These are phyloP conservation scores for Porites cylindrica DNA, from an alignment of 92 coral and sea anemone genomes.

Conservation along the genomic window DNA sequence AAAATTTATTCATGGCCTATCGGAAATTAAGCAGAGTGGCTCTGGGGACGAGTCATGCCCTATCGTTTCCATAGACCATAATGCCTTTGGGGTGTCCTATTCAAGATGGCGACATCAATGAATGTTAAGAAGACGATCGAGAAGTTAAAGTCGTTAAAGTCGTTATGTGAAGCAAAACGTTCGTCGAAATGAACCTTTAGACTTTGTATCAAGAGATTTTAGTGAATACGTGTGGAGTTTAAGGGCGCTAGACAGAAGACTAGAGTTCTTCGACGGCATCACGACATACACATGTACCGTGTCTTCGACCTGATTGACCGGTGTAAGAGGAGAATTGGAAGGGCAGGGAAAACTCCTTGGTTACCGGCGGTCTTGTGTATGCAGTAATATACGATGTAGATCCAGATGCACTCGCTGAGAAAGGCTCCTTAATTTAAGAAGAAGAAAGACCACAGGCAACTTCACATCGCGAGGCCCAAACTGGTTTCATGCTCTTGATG, in stretches of 20 bases:
- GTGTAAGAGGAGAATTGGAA: conserved; percentile 29
- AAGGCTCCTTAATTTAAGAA: too few species aligned
- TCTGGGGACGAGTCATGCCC: too few species aligned
- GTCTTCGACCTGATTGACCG: too few species aligned
- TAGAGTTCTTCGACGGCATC: conserved; percentile 15
- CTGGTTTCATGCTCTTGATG: conserved; percentile 50
- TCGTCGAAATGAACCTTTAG: conserved; percentile 29
- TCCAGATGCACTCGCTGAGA: conserved; percentile 45
- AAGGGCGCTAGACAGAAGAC: conserved; percentile 40
- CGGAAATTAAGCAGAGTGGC: not conserved
- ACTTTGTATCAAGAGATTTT: conserved; percentile 43
- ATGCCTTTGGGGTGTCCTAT: conserved; percentile 13
- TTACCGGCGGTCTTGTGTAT: too few species aligned
- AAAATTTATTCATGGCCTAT: conserved; percentile 28
- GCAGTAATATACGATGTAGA: not conserved
- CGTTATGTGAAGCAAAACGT: not conserved
- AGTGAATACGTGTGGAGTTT: conserved; percentile 39
- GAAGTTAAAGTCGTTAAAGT: not conserved
- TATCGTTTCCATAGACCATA: conserved; percentile 25
- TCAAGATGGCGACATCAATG: conserved; percentile 32
- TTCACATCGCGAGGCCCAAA: conserved; percentile 56
- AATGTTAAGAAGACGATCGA: conserved; percentile 28
- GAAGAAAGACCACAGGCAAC: conserved; percentile 28
- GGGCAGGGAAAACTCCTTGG: too few species aligned
- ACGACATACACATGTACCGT: conserved; percentile 5